Base-by-base conservation (phyloP, 2,888 invertebrate species). In the Arrhopalites spinosus region DNA sequence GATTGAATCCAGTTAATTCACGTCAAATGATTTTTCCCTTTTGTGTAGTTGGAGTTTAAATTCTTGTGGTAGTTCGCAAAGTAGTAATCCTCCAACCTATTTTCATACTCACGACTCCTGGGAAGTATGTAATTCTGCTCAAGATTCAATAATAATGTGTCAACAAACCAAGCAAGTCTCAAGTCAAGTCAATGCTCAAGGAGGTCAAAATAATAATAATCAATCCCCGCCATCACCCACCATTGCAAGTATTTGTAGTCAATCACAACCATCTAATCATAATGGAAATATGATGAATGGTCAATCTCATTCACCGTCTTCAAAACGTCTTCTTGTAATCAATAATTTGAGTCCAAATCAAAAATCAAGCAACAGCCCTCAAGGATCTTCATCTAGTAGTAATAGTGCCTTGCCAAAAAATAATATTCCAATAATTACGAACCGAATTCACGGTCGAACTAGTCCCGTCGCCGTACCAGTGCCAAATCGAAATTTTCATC, bases 391-490 rank as follows among this genome's bases (percentile, higher is more conserved):
- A 27, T 53, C 11, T 36, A 29, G 8, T 29, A 36, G 17, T 50
- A n/a, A 3, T n/a, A 50, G 50, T 50, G n/a, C n/a, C 50, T 50
- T 56, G n/a, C n/a, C 71, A 17, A 56, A 30, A 56, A 59, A 36
- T 30, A 29, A 30, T 27, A 71, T 1, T 23, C 27, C 63, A 17
- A 2, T 47, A 1, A 27, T 68, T 36, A 69, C 27, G 43, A 23
- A 61, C 56, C 67, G 53, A 3, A 36, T 36, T 29, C 74, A 59
- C 70, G 86, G 84, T 77, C 84, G 88, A 81, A 90, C 90, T 77
- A 90, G 90, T 83, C 90, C 90, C 5, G 89, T 90, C 47, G 89
- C 90, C 20, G 90, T 91, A 79, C 91, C 90, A 64, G 90, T 91
- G 80, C 91, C 90, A 66, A 85, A 85, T 30, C 85, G 86, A 64